Conservation (phyloP, 2,113 vertebrate genomes). For the Rattus norvegicus region DNA sequence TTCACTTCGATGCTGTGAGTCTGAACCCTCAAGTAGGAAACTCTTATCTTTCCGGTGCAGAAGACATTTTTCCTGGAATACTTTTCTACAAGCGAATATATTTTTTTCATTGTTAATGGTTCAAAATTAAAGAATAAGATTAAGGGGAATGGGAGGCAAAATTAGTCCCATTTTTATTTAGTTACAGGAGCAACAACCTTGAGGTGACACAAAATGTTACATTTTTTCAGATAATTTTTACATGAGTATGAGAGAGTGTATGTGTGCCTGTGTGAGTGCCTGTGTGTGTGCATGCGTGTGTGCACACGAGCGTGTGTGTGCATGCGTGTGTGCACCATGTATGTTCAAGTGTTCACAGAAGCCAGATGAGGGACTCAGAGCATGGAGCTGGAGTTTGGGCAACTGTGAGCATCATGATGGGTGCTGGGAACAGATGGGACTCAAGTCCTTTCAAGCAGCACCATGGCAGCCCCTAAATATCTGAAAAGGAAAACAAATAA, state of each 20-base stretch:
- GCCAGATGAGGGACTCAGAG: background rate
- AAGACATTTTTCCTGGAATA: slow-evolving; percentile 7
- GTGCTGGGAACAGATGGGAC: background rate
- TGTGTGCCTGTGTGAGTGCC: background rate
- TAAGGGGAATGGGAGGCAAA: slow-evolving; percentile 41
- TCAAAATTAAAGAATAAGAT: slow-evolving; percentile 53
- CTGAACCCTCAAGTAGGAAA: slow-evolving; percentile 57
- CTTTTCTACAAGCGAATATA: slow-evolving; percentile 37
- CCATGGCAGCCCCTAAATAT: background rate
- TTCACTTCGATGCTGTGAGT: slow-evolving; percentile 34
- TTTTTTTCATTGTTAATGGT: slow-evolving; percentile 17
- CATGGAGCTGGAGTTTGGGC: background rate
- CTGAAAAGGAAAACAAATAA: background rate
- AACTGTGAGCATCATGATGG: background rate
- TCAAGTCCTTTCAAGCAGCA: no score
- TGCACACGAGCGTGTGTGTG: background rate
- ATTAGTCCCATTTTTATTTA: slow-evolving; percentile 57
- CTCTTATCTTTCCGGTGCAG: background rate
- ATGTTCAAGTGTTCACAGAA: background rate
- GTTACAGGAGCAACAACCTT: slow-evolving; percentile 46
- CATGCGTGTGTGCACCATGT: background rate
- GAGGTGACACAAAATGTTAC: slow-evolving; percentile 3
- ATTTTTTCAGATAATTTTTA: no score
- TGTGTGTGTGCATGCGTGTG: background rate
- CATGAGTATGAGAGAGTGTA: background rate